A percentile compares a stretch with the other conserved stretches of the same genome.
phyloP scores from a whole-genome alignment of 2,113 vertebrate species.

The Fregata magnificens region DNA sequence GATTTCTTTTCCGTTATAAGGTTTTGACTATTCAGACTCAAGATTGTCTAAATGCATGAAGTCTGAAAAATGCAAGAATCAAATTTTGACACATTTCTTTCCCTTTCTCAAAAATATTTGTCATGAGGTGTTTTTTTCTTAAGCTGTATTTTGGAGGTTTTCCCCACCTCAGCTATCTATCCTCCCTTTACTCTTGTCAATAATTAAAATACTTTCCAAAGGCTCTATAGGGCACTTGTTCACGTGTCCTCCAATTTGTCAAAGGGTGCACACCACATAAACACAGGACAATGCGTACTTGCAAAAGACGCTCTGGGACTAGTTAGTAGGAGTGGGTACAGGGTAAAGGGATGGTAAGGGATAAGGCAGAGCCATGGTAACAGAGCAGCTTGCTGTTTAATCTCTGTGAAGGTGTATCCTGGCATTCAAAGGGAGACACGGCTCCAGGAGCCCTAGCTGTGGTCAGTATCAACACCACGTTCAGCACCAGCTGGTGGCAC shows the following conservation, averaged over 20 bases:
- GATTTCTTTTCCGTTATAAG: background rate
- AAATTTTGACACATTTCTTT: background rate
- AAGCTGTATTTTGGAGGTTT: background rate
- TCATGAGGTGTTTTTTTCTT: accelerated
- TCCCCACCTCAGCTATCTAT: background rate
- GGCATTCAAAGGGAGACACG: background rate
- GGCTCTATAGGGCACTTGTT: background rate
- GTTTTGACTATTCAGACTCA: background rate
- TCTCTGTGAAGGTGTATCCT: background rate
- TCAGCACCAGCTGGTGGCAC: background rate
- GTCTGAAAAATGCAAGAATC: background rate
- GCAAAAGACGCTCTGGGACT: background rate
- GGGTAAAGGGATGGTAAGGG: background rate
- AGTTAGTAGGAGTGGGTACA: background rate
- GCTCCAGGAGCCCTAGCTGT: background rate
- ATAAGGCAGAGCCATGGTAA: background rate
- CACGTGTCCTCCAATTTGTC: background rate
- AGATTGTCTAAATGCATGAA: background rate
- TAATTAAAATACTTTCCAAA: background rate
- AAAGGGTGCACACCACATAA: background rate
- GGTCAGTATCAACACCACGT: accelerated
- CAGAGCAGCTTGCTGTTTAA: background rate
- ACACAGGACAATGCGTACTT: background rate
- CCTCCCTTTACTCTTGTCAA: background rate
- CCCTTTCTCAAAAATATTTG: background rate